Base-by-base conservation (phyloP, 2,113 vertebrate genomes). In the Lasiurus cinereus region DNA sequence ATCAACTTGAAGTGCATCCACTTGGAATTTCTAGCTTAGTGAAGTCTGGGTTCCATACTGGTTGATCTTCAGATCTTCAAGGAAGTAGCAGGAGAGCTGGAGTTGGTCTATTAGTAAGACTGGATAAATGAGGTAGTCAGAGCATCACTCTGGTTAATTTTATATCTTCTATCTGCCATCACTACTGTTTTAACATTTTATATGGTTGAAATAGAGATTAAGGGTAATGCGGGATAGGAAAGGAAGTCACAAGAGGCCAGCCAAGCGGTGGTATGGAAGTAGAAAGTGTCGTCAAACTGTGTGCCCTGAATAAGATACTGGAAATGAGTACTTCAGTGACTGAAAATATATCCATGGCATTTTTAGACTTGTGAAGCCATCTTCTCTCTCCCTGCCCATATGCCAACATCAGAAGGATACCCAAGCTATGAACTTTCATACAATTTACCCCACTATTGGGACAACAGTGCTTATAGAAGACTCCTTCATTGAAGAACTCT, bases 191-290 rank as follows among this genome's bases (percentile, higher is more conserved):
- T 89, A 86, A 91, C 94, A 86, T 95, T 93, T 94, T 91, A 83
- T 72, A 52, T 80, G 62, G n/a, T 78, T 90, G 64, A 77, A 95
- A 87, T 77, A 21, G 39, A 96, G 46, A 96, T 66, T 85, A 92
- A 95, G 62, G 33, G 29, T 5, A 82, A 43, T 27, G 19, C 72
- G 82, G 46, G 69, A 54, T 52, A 50, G 54, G 91, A 77, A 90
- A 94, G 89, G 52, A 77, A 92, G 54, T 74, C 33, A 54, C 52
- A 50, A 69, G 88, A 93, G 21, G 69, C 56, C 52, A 36, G 64
- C 33, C 69, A 70, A 66, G 62, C 86, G 27, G 24, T 31, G 64
- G 31, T 93, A 64, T 52, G 50, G 33, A 91, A 77, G 27, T 36
- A 64, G 12, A 46, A 29, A 73, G 46, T 8, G 29, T 56, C 2